Conservation (phyloP, 1,140 invertebrate genomes). For the Tetragnatha versicolor region DNA sequence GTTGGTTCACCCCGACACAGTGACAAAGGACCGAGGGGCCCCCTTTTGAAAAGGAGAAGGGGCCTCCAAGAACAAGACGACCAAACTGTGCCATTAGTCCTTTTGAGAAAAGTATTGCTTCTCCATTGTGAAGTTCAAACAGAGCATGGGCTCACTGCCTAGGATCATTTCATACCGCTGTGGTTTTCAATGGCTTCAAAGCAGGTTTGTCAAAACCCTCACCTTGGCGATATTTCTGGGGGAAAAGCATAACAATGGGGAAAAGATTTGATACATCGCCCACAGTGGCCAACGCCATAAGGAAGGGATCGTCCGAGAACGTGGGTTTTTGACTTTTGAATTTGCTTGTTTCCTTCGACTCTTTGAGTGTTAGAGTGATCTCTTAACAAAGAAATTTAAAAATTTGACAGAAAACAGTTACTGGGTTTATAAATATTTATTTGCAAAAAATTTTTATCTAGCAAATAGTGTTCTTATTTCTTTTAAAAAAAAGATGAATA, state of each 20-base stretch:
- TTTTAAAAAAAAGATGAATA: too few relatives aligned
- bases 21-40: neutral
- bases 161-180: constrained; percentile 42
- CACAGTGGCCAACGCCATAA: neutral
- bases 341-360: neutral
- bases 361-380: neutral
- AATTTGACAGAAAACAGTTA: neutral
- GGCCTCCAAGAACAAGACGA: neutral
- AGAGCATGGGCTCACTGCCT: neutral
- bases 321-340: neutral
- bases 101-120: constrained; percentile 2
- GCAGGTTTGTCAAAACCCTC: constrained; percentile 30
- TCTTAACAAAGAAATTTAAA: neutral
- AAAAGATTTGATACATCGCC: too few relatives aligned
- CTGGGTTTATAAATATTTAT: neutral
- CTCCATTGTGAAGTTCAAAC: constrained; percentile 20
- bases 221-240: constrained; percentile 16
- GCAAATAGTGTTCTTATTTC: too few relatives aligned
- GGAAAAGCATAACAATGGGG: too few relatives aligned
- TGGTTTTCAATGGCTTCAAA: constrained; percentile 29
- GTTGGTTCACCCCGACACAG: neutral
- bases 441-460: neutral
- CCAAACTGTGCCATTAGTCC: constrained; percentile 24
- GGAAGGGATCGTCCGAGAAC: neutral
- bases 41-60: neutral